These are phyloP conservation scores for Atherinosoma microstoma DNA, from an alignment of 2,797 vertebrate species.

Conservation along the genomic window DNA sequence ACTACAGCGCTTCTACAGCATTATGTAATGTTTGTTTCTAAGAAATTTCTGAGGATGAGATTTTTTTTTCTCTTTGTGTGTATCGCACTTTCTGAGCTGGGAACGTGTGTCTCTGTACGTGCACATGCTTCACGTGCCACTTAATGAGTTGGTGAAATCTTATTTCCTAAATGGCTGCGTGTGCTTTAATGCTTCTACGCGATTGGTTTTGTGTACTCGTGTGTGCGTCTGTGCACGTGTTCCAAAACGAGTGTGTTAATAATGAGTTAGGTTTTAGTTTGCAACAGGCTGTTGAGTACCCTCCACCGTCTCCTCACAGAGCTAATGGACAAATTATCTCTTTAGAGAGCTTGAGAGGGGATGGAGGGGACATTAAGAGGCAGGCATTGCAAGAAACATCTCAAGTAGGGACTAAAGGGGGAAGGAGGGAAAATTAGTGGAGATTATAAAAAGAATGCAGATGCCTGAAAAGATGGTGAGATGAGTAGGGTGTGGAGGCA, in stretches of 20 bases:
- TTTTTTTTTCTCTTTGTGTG: background rate
- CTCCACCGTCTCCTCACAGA: conserved; percentile 48
- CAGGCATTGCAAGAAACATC: conserved; percentile 22
- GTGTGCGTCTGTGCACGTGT: conserved; percentile 43
- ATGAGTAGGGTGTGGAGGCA: conserved; percentile 25
- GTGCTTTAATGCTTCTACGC: conserved; percentile 34
- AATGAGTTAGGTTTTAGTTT: conserved; percentile 56
- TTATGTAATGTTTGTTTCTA: conserved; percentile 46
- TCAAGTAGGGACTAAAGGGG: conserved; percentile 15
- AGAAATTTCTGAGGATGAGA: background rate
- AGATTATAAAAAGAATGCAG: background rate
- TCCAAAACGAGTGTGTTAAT: conserved; percentile 55
- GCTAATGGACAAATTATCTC: conserved; percentile 69
- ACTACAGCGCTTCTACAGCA: conserved; percentile 13
- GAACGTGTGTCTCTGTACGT: conserved; percentile 3
- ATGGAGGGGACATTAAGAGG: conserved; percentile 16
- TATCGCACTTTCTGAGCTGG: conserved; percentile 10
- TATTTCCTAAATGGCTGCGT: conserved; percentile 61
- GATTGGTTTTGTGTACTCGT: conserved; percentile 26
- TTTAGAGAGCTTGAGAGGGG: conserved; percentile 40
- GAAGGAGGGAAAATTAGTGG: background rate
- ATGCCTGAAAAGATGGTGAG: conserved; percentile 17
- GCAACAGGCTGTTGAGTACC: conserved; percentile 51
- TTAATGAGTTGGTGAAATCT: conserved; percentile 49
- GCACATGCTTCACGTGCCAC: conserved; percentile 27